Conservation (phyloP, 2,113 vertebrate genomes). For the Helogale parvula region DNA sequence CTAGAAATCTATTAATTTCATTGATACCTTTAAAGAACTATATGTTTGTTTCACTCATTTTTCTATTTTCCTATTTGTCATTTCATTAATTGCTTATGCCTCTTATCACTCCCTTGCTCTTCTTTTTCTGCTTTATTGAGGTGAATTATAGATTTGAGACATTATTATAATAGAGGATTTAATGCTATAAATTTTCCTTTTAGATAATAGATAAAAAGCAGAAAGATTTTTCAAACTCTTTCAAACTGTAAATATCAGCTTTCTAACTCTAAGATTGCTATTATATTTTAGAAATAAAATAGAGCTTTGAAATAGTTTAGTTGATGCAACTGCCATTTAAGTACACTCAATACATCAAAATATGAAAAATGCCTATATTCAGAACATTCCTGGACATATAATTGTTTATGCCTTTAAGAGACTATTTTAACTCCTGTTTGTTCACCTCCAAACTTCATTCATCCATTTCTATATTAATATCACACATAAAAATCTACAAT, state of each 20-base stretch:
- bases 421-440: neutral
- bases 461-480: neutral
- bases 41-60: neutral
- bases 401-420: neutral
- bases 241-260: neutral
- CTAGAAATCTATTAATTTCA: neutral
- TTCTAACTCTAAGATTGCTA: neutral
- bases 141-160: neutral
- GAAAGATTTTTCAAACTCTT: neutral
- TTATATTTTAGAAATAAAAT: neutral
- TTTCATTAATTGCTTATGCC: neutral
- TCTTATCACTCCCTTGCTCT: neutral
- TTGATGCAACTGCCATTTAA: neutral
- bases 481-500: neutral
- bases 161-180: neutral
- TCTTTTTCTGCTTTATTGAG: neutral
- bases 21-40: neutral
- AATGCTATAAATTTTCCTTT: neutral
- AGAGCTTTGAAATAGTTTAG: neutral
- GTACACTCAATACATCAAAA: neutral
- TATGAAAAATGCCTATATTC: neutral
- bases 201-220: neutral
- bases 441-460: neutral
- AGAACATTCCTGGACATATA: neutral
- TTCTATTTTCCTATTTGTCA: neutral